Evolutionary conservation across 2,113 vertebrate genomes (phyloP).

Genomic region (Oreochromis spilurus): DNA sequence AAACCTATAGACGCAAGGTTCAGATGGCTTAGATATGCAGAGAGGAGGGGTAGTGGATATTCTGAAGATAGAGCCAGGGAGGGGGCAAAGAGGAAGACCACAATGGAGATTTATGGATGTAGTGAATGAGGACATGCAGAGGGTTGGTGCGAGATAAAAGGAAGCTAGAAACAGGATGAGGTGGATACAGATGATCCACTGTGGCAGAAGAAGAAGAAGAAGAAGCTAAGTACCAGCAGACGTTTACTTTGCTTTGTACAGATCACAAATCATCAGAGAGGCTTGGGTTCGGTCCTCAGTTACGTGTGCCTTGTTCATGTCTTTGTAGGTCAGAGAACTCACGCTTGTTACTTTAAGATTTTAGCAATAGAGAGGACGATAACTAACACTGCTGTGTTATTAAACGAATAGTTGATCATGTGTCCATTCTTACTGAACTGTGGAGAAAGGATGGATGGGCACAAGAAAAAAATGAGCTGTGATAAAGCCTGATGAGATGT

Average conservation of each 20-base stretch:
- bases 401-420: background rate
- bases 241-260: background rate
- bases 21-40: background rate
- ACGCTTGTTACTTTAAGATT: background rate
- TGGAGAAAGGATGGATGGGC: slow-evolving; percentile 2
- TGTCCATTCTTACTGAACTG: background rate
- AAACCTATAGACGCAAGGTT: background rate
- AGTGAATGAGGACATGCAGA: background rate
- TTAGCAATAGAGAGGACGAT: background rate
- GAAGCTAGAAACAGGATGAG: background rate
- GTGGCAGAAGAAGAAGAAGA: background rate
- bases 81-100: background rate
- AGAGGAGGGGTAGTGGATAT: background rate
- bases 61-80: background rate
- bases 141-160: background rate
- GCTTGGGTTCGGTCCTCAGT: background rate
- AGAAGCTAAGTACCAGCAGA: background rate
- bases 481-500: slow-evolving; percentile 13
- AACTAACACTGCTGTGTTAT: background rate
- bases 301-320: background rate
- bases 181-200: background rate
- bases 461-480: background rate
- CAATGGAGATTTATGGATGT: background rate
- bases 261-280: background rate
- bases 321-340: background rate